These are phyloP conservation scores for Smutsia gigantea DNA, from an alignment of 2,797 vertebrate species.

Conservation along the genomic window DNA sequence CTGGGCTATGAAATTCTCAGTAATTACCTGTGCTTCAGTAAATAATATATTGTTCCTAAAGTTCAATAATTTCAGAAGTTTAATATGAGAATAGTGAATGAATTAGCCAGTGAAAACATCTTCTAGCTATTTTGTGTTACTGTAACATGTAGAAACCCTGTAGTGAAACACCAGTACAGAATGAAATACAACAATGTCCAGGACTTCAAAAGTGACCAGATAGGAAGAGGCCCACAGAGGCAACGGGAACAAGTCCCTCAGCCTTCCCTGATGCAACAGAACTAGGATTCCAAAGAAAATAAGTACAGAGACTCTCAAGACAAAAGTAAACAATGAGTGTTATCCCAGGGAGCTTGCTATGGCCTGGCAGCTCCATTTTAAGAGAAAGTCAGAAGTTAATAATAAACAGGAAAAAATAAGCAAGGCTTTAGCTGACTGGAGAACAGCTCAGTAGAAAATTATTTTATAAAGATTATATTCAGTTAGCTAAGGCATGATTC, in stretches of 20 bases:
- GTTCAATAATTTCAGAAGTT: constrained; percentile 53
- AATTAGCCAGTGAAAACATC: constrained; percentile 38
- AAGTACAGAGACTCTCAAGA: background rate
- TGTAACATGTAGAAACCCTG: constrained; percentile 45
- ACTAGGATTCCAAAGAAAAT: constrained; percentile 43
- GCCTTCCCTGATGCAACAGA: constrained; percentile 23
- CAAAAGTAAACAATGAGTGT: background rate
- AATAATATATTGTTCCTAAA: constrained; percentile 27
- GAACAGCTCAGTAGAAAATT: constrained; percentile 52
- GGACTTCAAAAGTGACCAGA: constrained; percentile 34
- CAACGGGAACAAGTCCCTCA: background rate
- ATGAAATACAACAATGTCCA: background rate
- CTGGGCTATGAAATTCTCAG: background rate
- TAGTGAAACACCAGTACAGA: constrained; percentile 30
- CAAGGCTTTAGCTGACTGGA: background rate
- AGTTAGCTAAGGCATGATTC: constrained; percentile 55
- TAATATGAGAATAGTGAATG: background rate
- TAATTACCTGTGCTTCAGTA: background rate
- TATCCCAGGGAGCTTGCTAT: background rate
- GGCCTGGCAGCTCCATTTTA: constrained; percentile 14
- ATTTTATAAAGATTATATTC: constrained; percentile 40
- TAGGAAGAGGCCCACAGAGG: background rate
- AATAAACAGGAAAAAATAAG: constrained; percentile 51
- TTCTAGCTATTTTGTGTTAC: constrained; percentile 50
- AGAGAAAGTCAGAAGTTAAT: constrained; percentile 50